phyloP scores from a whole-genome alignment of 2,113 vertebrate genomes.

The Leptocoma aspasia region DNA sequence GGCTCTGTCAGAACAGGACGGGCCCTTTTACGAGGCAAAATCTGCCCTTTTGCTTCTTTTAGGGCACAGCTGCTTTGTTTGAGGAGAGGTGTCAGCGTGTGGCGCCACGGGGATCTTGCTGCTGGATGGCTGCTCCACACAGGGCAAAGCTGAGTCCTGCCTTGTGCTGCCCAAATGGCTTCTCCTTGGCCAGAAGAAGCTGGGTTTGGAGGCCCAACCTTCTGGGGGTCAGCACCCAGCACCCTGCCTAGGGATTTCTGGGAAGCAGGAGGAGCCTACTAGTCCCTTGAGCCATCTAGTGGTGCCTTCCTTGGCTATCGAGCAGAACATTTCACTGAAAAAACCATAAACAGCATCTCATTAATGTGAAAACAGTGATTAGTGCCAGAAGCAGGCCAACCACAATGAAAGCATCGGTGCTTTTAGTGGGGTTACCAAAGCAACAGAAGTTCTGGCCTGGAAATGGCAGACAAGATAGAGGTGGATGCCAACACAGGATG shows the following conservation, averaged over 20 bases:
- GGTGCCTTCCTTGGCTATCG: neutral
- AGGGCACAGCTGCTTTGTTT: neutral
- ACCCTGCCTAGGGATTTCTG: neutral
- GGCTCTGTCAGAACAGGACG: neutral
- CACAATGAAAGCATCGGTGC: neutral
- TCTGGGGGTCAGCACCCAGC: fast-evolving
- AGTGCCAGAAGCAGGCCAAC: neutral
- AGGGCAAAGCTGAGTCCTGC: neutral
- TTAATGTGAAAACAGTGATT: neutral
- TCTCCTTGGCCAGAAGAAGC: neutral
- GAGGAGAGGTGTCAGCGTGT: neutral
- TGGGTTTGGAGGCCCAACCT: neutral
- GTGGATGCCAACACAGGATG: neutral
- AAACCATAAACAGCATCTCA: neutral
- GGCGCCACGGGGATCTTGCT: neutral
- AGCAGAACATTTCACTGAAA: neutral
- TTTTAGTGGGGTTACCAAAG: neutral
- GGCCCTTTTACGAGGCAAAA: neutral
- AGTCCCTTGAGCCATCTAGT: constrained; percentile 31
- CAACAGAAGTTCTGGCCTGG: neutral
- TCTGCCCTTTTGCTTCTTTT: neutral
- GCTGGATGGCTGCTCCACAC: neutral
- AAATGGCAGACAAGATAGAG: neutral
- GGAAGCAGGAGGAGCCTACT: neutral
- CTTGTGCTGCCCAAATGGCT: neutral